Evolutionary conservation across 2,888 invertebrate species (phyloP).

Genomic region (Tyria jacobaeae): DNA sequence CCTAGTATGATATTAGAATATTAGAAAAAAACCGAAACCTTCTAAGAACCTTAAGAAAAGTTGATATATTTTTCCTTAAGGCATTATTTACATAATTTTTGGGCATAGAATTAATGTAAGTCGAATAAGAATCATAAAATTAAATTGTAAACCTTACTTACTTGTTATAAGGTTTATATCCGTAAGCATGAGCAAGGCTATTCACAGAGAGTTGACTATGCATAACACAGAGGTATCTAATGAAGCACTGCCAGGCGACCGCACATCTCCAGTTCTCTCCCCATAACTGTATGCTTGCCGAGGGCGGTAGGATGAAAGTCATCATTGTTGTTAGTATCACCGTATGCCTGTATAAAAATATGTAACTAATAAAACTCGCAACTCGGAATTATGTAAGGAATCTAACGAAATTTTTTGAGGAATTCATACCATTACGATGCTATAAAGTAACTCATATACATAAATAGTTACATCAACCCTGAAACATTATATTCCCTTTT

Average conservation of each 20-base stretch:
- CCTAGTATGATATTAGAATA: too few species aligned
- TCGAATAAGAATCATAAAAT: neutral
- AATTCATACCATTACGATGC: too few species aligned
- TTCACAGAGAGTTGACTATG: constrained; percentile 94
- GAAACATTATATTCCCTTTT: too few species aligned
- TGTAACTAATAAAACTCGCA: neutral
- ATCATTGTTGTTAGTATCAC: constrained; percentile 15
- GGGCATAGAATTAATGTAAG: neutral
- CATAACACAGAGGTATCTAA: constrained; percentile 89
- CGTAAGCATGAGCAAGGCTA: constrained; percentile 94
- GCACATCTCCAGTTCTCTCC: constrained; percentile 87
- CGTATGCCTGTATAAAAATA: constrained; percentile 20
- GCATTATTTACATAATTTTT: too few species aligned
- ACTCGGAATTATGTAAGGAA: too few species aligned
- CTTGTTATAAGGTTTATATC: constrained; percentile 91
- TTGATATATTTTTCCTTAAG: too few species aligned
- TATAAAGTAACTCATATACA: too few species aligned
- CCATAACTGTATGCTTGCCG: constrained; percentile 51
- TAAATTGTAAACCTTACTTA: constrained; percentile 76
- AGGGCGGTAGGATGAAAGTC: constrained; percentile 31
- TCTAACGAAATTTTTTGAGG: too few species aligned
- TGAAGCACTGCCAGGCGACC: constrained; percentile 87
- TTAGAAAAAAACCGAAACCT: too few species aligned
- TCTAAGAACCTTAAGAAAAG: too few species aligned
- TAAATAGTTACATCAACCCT: too few species aligned